A percentile compares a stretch with the other conserved stretches of the same genome.
These are phyloP conservation scores for Melanerpes formicivorus DNA, from an alignment of 2,113 vertebrate genomes.

Conservation along the genomic window DNA sequence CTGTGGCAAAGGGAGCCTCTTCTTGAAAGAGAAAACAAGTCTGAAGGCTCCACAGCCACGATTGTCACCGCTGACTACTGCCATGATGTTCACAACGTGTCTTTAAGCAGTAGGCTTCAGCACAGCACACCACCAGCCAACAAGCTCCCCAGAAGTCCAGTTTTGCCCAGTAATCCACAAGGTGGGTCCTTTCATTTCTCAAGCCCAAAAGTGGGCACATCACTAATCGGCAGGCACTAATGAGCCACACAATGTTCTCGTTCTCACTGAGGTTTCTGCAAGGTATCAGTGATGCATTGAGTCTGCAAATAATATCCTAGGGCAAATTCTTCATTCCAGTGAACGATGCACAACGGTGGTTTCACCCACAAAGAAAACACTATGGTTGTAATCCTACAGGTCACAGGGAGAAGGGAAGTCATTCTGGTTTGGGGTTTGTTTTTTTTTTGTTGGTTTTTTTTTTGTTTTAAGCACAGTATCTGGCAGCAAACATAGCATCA, in stretches of 20 bases:
- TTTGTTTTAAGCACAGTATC: conserved; percentile 71
- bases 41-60: conserved; percentile 61
- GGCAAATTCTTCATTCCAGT: conserved; percentile 75
- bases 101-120: conserved; percentile 30
- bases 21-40: conserved; percentile 57
- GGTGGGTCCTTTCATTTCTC: not conserved
- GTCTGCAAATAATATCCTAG: conserved; percentile 78
- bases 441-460: not conserved
- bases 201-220: not conserved
- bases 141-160: conserved; percentile 55
- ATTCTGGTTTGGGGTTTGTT: not conserved
- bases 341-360: conserved; percentile 64
- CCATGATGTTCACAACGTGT: conserved; percentile 46
- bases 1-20: not conserved
- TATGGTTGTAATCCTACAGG: conserved; percentile 73
- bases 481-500: conserved; percentile 73
- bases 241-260: not conserved
- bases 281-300: conserved; percentile 60
- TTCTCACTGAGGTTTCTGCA: conserved; percentile 36
- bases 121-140: conserved; percentile 42
- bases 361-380: conserved; percentile 73
- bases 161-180: conserved; percentile 58
- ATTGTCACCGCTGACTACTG: conserved; percentile 71
- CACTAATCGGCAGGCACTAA: conserved; percentile 15
- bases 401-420: conserved; percentile 52